Evolutionary conservation across 2,113 vertebrate genomes (phyloP).

Genomic region (Nesogale talazaci): DNA sequence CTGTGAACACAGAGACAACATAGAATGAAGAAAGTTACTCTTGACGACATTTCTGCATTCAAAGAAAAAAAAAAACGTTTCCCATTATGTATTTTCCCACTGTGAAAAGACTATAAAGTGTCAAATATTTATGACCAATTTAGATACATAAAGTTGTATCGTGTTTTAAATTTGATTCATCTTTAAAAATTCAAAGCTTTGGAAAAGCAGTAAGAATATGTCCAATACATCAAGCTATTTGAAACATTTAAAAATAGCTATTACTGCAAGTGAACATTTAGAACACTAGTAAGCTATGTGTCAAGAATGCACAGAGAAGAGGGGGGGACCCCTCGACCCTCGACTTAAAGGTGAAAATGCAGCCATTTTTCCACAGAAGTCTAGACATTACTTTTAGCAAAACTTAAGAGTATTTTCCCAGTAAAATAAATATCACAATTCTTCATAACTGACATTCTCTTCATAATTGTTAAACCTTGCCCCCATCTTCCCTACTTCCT

Average conservation of each 20-base stretch:
- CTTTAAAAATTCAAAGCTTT: constrained; percentile 60
- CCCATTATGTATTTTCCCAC: constrained; percentile 35
- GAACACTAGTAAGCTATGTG: constrained; percentile 69
- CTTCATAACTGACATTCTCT: constrained; percentile 10
- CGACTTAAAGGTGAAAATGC: constrained; percentile 49
- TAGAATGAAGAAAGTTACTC: constrained; percentile 35
- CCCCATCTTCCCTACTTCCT: not conserved
- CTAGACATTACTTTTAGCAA: constrained; percentile 52
- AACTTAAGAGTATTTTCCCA: constrained; percentile 46
- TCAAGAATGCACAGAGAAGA: constrained; percentile 44
- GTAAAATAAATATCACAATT: constrained; percentile 62
- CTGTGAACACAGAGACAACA: constrained; percentile 81
- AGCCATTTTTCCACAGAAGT: constrained; percentile 39
- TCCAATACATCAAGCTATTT: constrained; percentile 33
- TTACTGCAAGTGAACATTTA: constrained; percentile 60
- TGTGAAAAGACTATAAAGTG: constrained; percentile 34
- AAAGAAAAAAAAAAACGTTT: constrained; percentile 25
- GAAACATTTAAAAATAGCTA: constrained; percentile 67
- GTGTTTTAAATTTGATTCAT: constrained; percentile 55
- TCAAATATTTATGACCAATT: constrained; percentile 56
- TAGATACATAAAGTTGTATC: constrained; percentile 25
- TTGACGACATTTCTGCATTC: constrained; percentile 28
- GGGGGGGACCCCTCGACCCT: not conserved
- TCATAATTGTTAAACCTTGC: constrained; percentile 21
- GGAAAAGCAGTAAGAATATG: constrained; percentile 63